These are phyloP conservation scores for Merodon equestris DNA, from an alignment of 2,888 invertebrate genomes.

Conservation along the genomic window DNA sequence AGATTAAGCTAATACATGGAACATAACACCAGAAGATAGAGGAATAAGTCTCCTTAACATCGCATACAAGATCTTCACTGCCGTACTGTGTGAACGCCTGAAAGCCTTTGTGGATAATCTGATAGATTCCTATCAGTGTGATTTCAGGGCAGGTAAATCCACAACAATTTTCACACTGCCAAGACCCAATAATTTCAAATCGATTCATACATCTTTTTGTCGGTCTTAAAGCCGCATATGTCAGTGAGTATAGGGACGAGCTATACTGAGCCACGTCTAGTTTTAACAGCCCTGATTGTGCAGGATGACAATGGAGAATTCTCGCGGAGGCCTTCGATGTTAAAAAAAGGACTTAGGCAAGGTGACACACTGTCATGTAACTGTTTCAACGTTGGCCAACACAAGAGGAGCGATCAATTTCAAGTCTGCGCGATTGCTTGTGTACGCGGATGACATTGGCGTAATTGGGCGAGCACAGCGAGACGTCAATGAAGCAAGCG, in stretches of 20 bases:
- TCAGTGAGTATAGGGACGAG: conserved; percentile 19
- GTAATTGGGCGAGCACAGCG: background rate
- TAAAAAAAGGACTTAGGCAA: conserved; percentile 3
- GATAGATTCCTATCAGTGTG: background rate
- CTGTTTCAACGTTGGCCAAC: background rate
- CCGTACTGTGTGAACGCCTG: no score
- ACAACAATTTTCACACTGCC: background rate
- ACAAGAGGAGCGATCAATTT: background rate
- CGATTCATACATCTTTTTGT: background rate
- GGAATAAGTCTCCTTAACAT: conserved; percentile 4
- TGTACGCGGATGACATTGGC: background rate
- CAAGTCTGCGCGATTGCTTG: background rate
- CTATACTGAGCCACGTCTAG: conserved; percentile 21
- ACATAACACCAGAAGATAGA: no score
- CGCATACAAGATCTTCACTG: no score
- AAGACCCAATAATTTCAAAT: background rate
- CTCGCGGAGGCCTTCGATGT: background rate
- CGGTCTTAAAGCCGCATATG: conserved; percentile 14
- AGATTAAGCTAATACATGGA: no score
- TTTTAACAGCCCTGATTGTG: conserved; percentile 10
- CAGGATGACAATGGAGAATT: background rate
- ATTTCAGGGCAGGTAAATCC: conserved; percentile 1
- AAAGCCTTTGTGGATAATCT: background rate
- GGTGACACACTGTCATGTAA: conserved; percentile 1
- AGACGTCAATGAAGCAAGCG: background rate